Evolutionary conservation across 1,140 invertebrate genomes (phyloP).

Genomic region (Eriocheir sinensis): DNA sequence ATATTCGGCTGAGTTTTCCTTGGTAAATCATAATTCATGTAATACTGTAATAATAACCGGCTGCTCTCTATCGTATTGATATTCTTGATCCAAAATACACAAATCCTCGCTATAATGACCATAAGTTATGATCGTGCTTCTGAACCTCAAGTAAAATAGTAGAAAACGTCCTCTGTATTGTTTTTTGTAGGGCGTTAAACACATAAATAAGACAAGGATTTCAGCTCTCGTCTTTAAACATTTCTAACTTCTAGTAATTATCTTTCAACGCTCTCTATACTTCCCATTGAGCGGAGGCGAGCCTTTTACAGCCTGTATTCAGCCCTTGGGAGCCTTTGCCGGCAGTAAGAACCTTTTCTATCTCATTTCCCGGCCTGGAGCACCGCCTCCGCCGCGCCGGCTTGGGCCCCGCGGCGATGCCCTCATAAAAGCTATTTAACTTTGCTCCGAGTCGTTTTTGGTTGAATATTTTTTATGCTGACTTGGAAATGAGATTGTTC

Average conservation of each 20-base stretch:
- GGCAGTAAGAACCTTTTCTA: neutral
- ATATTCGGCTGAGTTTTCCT: no score
- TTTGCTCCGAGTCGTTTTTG: neutral
- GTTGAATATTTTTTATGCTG: slow-evolving; percentile 4
- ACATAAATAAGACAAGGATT: no score
- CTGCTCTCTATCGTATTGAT: no score
- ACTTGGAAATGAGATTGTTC: slow-evolving; percentile 17
- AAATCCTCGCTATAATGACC: no score
- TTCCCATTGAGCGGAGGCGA: neutral
- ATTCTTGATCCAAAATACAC: no score
- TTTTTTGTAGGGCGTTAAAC: no score
- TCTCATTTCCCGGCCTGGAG: neutral
- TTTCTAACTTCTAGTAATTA: neutral
- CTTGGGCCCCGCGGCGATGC: neutral
- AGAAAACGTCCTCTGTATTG: no score
- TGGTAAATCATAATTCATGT: no score
- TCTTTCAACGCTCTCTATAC: neutral
- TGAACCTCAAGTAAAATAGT: no score
- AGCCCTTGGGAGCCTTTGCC: neutral
- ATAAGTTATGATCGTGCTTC: no score
- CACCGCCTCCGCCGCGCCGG: neutral
- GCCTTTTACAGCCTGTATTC: neutral
- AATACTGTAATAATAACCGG: no score
- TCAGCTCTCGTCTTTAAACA: no score
- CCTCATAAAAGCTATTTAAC: slow-evolving; percentile 25